Evolutionary conservation across 2,113 vertebrate genomes (phyloP).

Genomic region (Melospiza georgiana): DNA sequence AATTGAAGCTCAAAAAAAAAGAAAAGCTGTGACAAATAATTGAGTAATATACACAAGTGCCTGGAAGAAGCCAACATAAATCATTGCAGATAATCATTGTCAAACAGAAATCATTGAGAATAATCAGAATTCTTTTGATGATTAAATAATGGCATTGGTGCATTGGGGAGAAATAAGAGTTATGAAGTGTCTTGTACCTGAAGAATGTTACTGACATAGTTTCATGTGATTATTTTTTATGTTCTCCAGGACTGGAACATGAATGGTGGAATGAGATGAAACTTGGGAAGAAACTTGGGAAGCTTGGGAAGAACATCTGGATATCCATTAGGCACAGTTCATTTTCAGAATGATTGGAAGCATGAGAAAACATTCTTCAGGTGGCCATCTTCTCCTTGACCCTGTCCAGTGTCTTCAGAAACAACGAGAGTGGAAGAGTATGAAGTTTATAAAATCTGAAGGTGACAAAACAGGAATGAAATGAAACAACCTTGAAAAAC

Average conservation of each 20-base stretch:
- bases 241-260: not conserved
- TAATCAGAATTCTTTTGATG: not conserved
- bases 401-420: not conserved
- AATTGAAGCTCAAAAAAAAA: not conserved
- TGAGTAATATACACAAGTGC: not conserved
- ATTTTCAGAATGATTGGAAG: not conserved
- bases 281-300: not conserved
- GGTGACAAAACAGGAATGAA: not conserved
- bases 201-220: not conserved
- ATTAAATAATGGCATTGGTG: not conserved
- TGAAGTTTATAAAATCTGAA: not conserved
- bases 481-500: not conserved
- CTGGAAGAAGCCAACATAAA: not conserved
- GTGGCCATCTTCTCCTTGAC: not conserved
- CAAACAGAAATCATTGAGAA: not conserved
- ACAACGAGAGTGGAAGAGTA: not conserved
- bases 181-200: not conserved
- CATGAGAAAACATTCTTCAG: not conserved
- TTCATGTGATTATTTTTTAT: not conserved
- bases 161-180: not conserved
- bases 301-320: not conserved
- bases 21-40: not conserved
- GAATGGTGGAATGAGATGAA: not conserved
- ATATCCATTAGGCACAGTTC: not conserved
- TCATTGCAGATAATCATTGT: not conserved